Evolutionary conservation across 1,140 invertebrate species (phyloP).

Genomic region (Listronotus bonariensis): DNA sequence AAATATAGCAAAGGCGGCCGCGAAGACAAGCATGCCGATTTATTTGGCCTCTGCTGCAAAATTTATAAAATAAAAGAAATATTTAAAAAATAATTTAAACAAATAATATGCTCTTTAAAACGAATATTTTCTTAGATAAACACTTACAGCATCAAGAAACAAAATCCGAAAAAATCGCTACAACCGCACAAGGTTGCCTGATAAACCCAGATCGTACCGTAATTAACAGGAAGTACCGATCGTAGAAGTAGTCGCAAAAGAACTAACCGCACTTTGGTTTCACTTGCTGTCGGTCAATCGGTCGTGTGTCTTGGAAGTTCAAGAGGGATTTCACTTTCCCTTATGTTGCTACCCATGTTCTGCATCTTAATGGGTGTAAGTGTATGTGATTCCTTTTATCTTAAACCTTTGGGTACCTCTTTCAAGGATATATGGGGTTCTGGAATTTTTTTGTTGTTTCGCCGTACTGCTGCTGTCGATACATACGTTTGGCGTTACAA

Average conservation of each 20-base stretch:
- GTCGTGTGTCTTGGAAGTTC: slow-evolving; percentile 32
- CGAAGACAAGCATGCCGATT: no score
- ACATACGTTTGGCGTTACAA: no score
- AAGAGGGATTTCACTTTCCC: slow-evolving; percentile 36
- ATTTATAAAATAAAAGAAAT: no score
- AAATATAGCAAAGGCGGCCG: no score
- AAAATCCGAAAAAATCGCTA: not conserved
- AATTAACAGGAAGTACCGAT: slow-evolving; percentile 23
- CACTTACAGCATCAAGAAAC: no score
- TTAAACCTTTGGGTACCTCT: not conserved
- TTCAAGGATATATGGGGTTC: no score
- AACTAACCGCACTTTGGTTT: slow-evolving; percentile 29
- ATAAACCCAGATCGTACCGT: not conserved
- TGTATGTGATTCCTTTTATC: not conserved
- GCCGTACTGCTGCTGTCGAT: no score
- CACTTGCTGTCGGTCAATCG: slow-evolving; percentile 35
- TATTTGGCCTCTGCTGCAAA: no score
- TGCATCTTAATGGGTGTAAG: not conserved
- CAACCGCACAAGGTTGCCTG: not conserved
- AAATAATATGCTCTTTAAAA: no score
- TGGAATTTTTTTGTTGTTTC: no score
- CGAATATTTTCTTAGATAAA: no score
- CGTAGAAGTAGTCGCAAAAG: slow-evolving; percentile 23
- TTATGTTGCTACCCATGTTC: slow-evolving; percentile 7
- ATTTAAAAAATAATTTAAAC: no score